phyloP scores from a whole-genome alignment of 2,797 vertebrate genomes.

The Trematomus bernacchii region DNA sequence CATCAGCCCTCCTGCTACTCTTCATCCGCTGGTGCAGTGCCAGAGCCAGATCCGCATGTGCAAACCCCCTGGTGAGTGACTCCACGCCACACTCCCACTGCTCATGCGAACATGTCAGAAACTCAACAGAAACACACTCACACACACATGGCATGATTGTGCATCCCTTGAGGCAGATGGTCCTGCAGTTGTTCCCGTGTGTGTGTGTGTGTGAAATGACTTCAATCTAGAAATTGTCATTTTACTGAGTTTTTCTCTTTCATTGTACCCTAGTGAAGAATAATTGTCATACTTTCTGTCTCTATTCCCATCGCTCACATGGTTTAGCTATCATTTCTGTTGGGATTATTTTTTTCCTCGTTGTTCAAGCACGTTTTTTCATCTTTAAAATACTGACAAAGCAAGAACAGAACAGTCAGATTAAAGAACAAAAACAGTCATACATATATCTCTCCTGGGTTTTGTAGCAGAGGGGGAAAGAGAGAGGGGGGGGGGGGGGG shows the following conservation, averaged over 20 bases:
- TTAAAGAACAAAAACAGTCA: constrained; percentile 52
- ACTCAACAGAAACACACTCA: constrained; percentile 47
- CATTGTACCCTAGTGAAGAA: constrained; percentile 35
- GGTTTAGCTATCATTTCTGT: constrained; percentile 41
- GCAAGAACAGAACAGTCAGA: constrained; percentile 48
- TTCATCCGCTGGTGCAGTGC: constrained; percentile 91
- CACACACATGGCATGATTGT: constrained; percentile 32
- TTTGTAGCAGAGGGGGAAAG: constrained; percentile 35
- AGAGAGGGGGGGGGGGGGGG: constrained; percentile 19
- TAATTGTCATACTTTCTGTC: constrained; percentile 48
- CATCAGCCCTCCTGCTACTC: constrained; percentile 73
- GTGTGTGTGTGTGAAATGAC: constrained; percentile 19
- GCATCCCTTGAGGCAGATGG: constrained; percentile 61
- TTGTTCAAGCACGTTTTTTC: constrained; percentile 40
- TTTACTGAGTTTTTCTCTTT: constrained; percentile 37
- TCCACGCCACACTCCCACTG: constrained; percentile 30
- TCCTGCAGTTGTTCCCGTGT: constrained; percentile 42
- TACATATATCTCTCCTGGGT: constrained; percentile 33
- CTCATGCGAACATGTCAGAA: constrained; percentile 47
- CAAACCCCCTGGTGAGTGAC: constrained; percentile 92
- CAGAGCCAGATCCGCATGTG: constrained; percentile 95
- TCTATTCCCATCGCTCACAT: constrained; percentile 40
- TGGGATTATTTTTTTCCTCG: constrained; percentile 50
- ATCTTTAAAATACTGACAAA: constrained; percentile 54
- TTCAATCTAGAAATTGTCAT: constrained; percentile 23